Evolutionary conservation across 2,797 vertebrate species (phyloP).

Genomic region (Bryconaethiops microstoma): DNA sequence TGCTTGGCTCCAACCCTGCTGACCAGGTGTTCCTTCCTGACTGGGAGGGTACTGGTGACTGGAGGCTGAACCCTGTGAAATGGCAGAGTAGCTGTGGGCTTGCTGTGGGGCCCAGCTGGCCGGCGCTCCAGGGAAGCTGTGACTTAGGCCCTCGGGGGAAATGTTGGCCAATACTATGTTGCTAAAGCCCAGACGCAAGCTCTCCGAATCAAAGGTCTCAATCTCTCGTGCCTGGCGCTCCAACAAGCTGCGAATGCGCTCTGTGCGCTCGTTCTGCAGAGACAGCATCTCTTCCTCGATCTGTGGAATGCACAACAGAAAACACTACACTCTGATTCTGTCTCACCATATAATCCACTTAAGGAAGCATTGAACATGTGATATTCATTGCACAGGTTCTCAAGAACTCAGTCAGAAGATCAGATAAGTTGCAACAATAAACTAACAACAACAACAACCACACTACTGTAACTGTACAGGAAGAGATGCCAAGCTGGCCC

Average conservation of each 20-base stretch:
- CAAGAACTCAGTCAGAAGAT: background rate
- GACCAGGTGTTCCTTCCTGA: conserved; percentile 87
- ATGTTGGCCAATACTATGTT: conserved; percentile 98
- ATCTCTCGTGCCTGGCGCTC: conserved; percentile 98
- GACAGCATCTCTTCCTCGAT: conserved; percentile 98
- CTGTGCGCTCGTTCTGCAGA: conserved; percentile 92
- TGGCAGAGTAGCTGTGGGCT: conserved; percentile 76
- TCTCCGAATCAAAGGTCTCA: conserved; percentile 98
- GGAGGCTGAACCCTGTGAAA: conserved; percentile 78
- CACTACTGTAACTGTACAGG: background rate
- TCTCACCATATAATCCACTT: conserved; percentile 3
- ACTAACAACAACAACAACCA: background rate
- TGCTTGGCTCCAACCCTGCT: conserved; percentile 91
- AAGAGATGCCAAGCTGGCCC: background rate
- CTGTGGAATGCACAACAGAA: conserved; percentile 66
- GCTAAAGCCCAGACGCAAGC: conserved; percentile 98
- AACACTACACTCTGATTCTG: background rate
- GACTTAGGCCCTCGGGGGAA: conserved; percentile 94
- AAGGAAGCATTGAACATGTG: background rate
- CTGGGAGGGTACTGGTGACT: conserved; percentile 84
- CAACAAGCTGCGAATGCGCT: conserved; percentile 93
- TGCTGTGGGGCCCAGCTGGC: conserved; percentile 90
- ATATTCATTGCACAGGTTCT: no score
- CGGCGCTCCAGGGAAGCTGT: conserved; percentile 93
- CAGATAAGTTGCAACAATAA: conserved; percentile 3